These are phyloP conservation scores for Odiellus spinosus DNA, from an alignment of 2,888 invertebrate species.

Conservation along the genomic window DNA sequence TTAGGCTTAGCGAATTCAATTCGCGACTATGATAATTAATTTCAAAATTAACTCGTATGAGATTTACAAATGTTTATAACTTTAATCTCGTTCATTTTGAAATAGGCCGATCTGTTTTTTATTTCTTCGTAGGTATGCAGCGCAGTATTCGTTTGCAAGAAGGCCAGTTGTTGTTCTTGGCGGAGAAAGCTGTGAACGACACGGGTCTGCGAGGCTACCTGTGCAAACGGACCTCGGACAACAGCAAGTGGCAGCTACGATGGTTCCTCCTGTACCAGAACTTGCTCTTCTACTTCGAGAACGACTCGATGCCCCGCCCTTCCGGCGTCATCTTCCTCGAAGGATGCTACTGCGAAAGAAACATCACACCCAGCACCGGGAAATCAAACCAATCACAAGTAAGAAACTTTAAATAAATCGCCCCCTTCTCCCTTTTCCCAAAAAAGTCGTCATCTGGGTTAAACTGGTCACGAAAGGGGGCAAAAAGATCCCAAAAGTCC, in stretches of 20 bases:
- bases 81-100: too few species aligned
- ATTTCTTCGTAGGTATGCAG: conserved; percentile 60
- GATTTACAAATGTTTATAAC: too few species aligned
- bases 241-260: conserved; percentile 62
- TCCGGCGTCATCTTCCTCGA: conserved; percentile 71
- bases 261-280: conserved; percentile 49
- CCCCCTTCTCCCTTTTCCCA: background rate
- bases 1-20: too few species aligned
- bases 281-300: conserved; percentile 77
- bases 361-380: conserved; percentile 35
- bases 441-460: too few species aligned
- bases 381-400: conserved; percentile 17
- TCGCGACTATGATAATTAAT: too few species aligned
- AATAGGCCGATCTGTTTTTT: too few species aligned
- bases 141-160: conserved; percentile 70
- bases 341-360: conserved; percentile 69
- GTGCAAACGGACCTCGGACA: conserved; percentile 68
- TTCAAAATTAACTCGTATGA: too few species aligned
- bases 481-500: too few species aligned
- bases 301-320: conserved; percentile 48
- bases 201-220: conserved; percentile 66
- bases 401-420: conserved; percentile 7
- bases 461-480: too few species aligned
- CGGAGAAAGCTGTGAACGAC: conserved; percentile 70
- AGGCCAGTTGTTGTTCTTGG: conserved; percentile 62